Conservation (phyloP, 2,113 vertebrate species). For the Alces alces region DNA sequence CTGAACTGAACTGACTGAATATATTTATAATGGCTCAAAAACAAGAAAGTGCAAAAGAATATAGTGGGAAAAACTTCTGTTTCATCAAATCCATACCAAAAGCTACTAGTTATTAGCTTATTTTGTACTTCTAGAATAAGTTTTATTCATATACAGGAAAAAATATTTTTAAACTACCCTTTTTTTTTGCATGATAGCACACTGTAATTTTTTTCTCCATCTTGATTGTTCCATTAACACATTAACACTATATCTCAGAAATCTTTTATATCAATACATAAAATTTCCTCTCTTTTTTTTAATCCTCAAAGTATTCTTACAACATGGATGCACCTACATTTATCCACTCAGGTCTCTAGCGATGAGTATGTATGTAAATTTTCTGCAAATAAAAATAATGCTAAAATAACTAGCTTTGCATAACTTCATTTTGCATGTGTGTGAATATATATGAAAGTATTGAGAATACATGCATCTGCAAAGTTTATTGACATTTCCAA, state of each 20-base stretch:
- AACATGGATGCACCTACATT: neutral
- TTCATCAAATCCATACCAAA: neutral
- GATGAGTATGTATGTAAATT: neutral
- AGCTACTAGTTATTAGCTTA: neutral
- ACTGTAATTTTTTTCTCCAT: neutral
- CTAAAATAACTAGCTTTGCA: neutral
- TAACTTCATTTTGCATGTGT: neutral
- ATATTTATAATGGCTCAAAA: neutral
- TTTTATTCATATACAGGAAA: neutral
- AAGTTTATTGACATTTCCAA: neutral
- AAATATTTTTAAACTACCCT: neutral
- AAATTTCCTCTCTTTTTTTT: neutral
- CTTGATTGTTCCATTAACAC: neutral
- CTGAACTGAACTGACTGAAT: neutral
- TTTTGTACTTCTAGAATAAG: neutral
- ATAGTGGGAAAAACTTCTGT: neutral
- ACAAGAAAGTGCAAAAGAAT: neutral
- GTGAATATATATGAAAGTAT: neutral
- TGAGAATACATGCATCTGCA: neutral
- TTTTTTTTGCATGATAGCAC: neutral
- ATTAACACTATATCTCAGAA: neutral
- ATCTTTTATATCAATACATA: neutral
- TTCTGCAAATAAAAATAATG: neutral
- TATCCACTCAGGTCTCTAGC: neutral
- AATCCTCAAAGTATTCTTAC: neutral